phyloP scores from a whole-genome alignment of 2,888 invertebrate species.

The Pteria penguin region DNA sequence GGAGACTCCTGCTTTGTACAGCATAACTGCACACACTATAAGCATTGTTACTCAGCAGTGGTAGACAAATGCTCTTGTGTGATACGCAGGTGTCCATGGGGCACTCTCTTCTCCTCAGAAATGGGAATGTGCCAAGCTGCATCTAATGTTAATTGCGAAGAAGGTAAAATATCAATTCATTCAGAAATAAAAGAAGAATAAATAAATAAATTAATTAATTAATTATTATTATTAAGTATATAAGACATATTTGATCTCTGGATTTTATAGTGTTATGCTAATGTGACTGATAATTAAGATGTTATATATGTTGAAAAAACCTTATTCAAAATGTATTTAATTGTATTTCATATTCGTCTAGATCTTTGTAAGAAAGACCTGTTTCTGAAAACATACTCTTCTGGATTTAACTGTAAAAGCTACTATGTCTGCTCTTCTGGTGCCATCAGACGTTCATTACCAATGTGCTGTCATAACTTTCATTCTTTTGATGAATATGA shows the following conservation, averaged over 20 bases:
- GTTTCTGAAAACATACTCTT: not conserved
- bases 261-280: too few species aligned
- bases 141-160: not conserved
- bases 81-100: not conserved
- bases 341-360: too few species aligned
- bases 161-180: too few species aligned
- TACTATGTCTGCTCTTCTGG: not conserved
- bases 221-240: too few species aligned
- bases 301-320: too few species aligned
- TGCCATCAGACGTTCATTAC: not conserved
- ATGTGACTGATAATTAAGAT: too few species aligned
- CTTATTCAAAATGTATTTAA: too few species aligned
- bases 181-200: too few species aligned
- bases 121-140: not conserved
- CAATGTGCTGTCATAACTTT: not conserved
- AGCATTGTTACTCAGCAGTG: not conserved
- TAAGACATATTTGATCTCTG: too few species aligned
- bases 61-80: not conserved
- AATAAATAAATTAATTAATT: too few species aligned
- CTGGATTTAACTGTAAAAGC: not conserved
- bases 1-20: not conserved
- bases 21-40: not conserved
- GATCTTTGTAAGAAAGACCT: not conserved
- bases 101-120: not conserved
- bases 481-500: not conserved